Conservation (phyloP, 1,140 invertebrate species). For the Drosophila gunungcola region DNA sequence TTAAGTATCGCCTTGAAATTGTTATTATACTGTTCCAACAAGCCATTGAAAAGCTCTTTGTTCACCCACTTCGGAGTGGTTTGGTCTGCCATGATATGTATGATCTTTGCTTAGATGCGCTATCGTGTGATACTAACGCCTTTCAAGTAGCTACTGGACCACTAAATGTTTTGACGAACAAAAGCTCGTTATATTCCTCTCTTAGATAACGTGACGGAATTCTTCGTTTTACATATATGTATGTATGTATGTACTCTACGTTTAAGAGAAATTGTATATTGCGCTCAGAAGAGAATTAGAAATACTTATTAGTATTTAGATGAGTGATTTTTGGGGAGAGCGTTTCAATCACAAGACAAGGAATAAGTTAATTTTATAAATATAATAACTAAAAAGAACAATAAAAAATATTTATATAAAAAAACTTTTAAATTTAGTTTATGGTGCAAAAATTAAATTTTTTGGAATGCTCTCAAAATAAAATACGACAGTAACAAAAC, state of each 20-base stretch:
- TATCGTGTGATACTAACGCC: slow-evolving; percentile 6
- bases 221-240: neutral
- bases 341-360: no score
- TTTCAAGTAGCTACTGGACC: slow-evolving; percentile 8
- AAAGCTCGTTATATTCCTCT: slow-evolving; percentile 19
- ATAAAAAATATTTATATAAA: no score
- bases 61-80: slow-evolving; percentile 84
- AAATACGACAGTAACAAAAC: no score
- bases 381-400: no score
- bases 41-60: slow-evolving; percentile 78
- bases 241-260: neutral
- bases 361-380: no score
- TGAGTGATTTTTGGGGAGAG: no score
- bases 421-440: no score
- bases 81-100: slow-evolving; percentile 33
- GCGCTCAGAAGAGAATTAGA: neutral
- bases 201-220: slow-evolving; percentile 1
- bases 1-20: slow-evolving; percentile 65
- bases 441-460: no score
- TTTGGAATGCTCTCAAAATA: no score
- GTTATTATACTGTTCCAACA: slow-evolving; percentile 74
- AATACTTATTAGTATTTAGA: neutral
- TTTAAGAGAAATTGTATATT: slow-evolving; percentile 3
- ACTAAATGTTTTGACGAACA: neutral
- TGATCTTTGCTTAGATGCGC: slow-evolving; percentile 8